phyloP scores from a whole-genome alignment of 1,140 invertebrate species.

The Bemisia tabaci region DNA sequence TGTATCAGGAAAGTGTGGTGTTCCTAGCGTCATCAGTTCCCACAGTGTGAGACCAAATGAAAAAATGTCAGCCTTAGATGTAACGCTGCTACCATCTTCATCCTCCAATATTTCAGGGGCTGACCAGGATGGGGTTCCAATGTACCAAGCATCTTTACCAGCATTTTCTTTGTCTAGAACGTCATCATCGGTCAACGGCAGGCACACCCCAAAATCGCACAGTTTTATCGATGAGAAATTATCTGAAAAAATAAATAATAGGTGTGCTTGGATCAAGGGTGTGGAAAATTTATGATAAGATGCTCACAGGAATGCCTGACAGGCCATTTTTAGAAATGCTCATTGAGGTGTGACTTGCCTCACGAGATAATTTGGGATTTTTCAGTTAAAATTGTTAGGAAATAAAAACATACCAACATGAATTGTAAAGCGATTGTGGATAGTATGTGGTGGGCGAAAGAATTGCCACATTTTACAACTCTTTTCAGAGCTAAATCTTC shows the following conservation, averaged over 20 bases:
- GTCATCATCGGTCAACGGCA: slow-evolving; percentile 51
- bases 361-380: slow-evolving; percentile 6
- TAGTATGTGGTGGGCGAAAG: no score
- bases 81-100: slow-evolving; percentile 34
- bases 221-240: slow-evolving; percentile 61
- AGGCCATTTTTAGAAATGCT: no score
- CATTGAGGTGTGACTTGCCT: not conserved
- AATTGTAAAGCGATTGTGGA: no score
- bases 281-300: no score
- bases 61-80: slow-evolving; percentile 64
- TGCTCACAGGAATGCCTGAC: no score
- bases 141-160: slow-evolving; percentile 36
- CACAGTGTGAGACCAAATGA: slow-evolving; percentile 60
- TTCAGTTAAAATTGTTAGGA: not conserved
- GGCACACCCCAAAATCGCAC: slow-evolving; percentile 71
- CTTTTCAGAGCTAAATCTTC: no score
- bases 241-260: slow-evolving; percentile 38
- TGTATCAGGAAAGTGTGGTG: slow-evolving; percentile 40
- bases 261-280: no score
- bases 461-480: no score
- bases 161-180: slow-evolving; percentile 30
- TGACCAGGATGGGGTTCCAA: slow-evolving; percentile 45
- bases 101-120: slow-evolving; percentile 54
- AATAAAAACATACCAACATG: not conserved
- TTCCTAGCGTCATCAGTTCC: slow-evolving; percentile 60